A percentile compares a stretch with the other conserved stretches of the same genome.
phyloP scores from a whole-genome alignment of 1,140 invertebrate genomes.

The Drosophila mojavensis region DNA sequence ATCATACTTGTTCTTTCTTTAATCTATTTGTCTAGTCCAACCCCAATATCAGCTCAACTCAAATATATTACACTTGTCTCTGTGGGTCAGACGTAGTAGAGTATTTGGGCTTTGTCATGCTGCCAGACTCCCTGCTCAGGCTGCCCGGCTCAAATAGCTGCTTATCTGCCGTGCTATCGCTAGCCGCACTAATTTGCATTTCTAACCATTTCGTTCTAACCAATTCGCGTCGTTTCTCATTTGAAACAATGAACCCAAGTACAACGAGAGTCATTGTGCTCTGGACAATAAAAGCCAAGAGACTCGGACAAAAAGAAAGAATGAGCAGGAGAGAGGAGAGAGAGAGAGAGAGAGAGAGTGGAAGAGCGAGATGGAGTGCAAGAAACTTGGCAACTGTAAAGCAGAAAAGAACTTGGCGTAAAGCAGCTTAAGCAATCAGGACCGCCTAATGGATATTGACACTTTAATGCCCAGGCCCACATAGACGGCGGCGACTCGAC shows the following conservation, averaged over 20 bases:
- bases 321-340: constrained; percentile 26
- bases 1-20: background rate
- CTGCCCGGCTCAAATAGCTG: constrained; percentile 20
- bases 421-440: constrained; percentile 81
- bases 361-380: constrained; percentile 1
- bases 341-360: constrained; percentile 24
- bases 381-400: constrained; percentile 55
- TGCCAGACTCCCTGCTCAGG: constrained; percentile 14
- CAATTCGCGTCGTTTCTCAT: constrained; percentile 81
- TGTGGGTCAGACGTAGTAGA: constrained; percentile 34
- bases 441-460: constrained; percentile 81
- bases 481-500: constrained; percentile 4
- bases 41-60: background rate
- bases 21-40: background rate
- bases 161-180: constrained; percentile 46
- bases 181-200: constrained; percentile 76
- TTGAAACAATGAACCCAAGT: constrained; percentile 80
- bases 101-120: constrained; percentile 65
- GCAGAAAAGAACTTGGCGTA: constrained; percentile 77
- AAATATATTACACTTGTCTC: constrained; percentile 1
- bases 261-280: constrained; percentile 75
- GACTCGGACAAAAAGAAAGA: constrained; percentile 41
- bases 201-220: constrained; percentile 78
- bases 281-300: constrained; percentile 72
- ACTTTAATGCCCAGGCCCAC: constrained; percentile 74